These are phyloP conservation scores for Drosophila rufa DNA, from an alignment of 1,140 invertebrate species.

Conservation along the genomic window DNA sequence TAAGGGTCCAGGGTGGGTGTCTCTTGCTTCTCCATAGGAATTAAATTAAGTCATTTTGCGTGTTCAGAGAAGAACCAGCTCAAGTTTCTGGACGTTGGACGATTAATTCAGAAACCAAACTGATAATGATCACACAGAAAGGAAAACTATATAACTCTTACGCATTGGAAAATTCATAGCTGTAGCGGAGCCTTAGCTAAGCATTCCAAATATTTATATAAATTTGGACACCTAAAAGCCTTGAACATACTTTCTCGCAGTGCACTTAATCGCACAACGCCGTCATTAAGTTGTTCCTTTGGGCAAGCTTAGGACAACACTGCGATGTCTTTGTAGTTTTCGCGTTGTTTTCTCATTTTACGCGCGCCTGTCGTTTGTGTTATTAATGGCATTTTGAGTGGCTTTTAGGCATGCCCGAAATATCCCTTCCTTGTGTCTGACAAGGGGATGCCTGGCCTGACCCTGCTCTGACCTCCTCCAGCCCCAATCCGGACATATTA, in stretches of 20 bases:
- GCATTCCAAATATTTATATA: neutral
- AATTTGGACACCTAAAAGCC: neutral
- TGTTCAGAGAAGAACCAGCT: conserved; percentile 18
- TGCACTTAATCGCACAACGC: conserved; percentile 12
- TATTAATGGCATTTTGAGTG: conserved; percentile 66
- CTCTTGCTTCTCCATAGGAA: conserved; percentile 21
- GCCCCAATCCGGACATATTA: conserved; percentile 21
- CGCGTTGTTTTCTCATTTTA: conserved; percentile 48
- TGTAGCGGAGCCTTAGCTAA: too few relatives aligned
- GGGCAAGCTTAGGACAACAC: conserved; percentile 10
- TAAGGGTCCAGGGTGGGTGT: neutral
- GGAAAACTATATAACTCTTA: neutral
- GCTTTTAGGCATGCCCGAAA: conserved; percentile 36
- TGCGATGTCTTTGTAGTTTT: conserved; percentile 32
- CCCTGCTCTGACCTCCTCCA: neutral
- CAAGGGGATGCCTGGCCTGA: conserved; percentile 1
- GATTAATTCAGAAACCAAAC: conserved; percentile 35
- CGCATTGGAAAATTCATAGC: too few relatives aligned
- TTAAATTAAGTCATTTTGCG: conserved; percentile 66
- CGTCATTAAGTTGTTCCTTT: conserved; percentile 29
- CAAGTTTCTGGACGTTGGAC: conserved; percentile 31
- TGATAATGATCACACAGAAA: conserved; percentile 12
- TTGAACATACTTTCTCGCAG: neutral
- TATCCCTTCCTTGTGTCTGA: conserved; percentile 20
- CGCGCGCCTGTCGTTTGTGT: conserved; percentile 28